A percentile compares a stretch with the other conserved stretches of the same genome.
Evolutionary conservation across 1,140 invertebrate genomes (phyloP).

Genomic region (Drosophila sturtevanti): DNA sequence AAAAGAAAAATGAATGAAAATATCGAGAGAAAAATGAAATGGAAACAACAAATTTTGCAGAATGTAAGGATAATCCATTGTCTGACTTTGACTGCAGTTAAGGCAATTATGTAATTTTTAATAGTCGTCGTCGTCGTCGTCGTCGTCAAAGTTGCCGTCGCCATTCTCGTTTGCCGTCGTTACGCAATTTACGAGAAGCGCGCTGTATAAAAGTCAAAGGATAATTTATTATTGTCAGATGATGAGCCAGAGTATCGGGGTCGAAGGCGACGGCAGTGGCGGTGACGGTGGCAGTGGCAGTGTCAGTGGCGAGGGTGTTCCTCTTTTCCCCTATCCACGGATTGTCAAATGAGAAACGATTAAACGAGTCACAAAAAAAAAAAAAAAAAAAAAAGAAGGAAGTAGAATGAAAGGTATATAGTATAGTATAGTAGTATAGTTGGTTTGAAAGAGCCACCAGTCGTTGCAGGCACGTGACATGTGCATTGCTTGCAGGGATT

Average conservation of each 20-base stretch:
- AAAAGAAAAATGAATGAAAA: no score
- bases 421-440: neutral
- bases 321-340: neutral
- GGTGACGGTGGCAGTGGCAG: no score
- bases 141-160: neutral
- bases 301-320: neutral
- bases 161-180: neutral
- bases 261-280: no score
- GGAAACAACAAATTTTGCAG: conserved; percentile 14
- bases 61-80: conserved; percentile 42
- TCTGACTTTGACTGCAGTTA: conserved; percentile 55
- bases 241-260: conserved; percentile 14
- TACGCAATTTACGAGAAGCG: conserved; percentile 5
- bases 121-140: conserved; percentile 53
- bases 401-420: no score
- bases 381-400: conserved; percentile 36
- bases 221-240: conserved; percentile 76
- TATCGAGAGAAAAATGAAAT: conserved; percentile 2
- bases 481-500: conserved; percentile 37
- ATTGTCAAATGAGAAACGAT: conserved; percentile 58
- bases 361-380: conserved; percentile 55
- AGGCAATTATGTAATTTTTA: conserved; percentile 77
- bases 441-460: conserved; percentile 14
- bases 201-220: conserved; percentile 56
- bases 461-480: conserved; percentile 44